A percentile compares a stretch with the other conserved stretches of the same genome.
Conservation (phyloP, 2,888 invertebrate genomes). For the Pristionchus mayeri region DNA sequence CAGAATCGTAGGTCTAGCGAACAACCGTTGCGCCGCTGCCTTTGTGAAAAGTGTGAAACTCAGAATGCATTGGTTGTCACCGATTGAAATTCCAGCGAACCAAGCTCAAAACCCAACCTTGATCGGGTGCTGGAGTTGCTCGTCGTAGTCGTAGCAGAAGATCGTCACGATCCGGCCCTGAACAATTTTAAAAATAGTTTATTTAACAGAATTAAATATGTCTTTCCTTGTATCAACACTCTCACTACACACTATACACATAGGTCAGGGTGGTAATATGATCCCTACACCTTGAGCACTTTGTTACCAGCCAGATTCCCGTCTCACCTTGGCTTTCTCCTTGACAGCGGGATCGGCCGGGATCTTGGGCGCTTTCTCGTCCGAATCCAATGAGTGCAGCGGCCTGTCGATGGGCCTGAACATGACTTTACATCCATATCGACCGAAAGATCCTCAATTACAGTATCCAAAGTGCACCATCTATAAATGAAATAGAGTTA, state of each 20-base stretch:
- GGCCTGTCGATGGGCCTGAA: too few species aligned
- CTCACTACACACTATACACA: too few species aligned
- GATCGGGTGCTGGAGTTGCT: not conserved
- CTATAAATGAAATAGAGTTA: not conserved
- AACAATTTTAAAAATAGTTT: not conserved
- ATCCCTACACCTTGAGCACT: too few species aligned
- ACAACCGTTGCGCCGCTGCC: too few species aligned
- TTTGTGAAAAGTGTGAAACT: too few species aligned
- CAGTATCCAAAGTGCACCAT: not conserved
- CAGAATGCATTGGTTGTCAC: too few species aligned
- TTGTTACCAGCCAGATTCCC: too few species aligned
- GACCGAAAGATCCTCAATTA: not conserved
- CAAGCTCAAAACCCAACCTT: not conserved
- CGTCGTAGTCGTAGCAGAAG: constrained; percentile 24
- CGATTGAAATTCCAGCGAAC: not conserved
- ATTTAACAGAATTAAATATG: not conserved
- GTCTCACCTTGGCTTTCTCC: not conserved
- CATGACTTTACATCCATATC: too few species aligned
- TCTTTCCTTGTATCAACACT: not conserved
- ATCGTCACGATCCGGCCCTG: not conserved
- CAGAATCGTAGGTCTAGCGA: too few species aligned
- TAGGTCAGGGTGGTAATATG: too few species aligned
- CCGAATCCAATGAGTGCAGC: too few species aligned
- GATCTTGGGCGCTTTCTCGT: too few species aligned
- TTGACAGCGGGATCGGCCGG: not conserved